Evolutionary conservation across 2,113 vertebrate genomes (phyloP).

Genomic region (Pseudopipra pipra): DNA sequence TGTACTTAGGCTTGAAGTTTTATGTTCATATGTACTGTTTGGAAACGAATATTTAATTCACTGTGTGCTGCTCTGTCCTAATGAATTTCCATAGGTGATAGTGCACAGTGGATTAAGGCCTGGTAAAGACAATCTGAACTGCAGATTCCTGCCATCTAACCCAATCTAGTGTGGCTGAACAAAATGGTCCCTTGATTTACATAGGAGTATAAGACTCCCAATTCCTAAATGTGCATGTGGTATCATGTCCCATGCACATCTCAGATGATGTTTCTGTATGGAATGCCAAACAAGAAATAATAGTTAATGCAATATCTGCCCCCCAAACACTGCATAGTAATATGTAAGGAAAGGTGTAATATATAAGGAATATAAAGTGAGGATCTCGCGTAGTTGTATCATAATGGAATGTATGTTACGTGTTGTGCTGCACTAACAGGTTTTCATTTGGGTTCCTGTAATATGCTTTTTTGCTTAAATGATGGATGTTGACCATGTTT

Average conservation of each 20-base stretch:
- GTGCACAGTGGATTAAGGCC: neutral
- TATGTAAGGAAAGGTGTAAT: neutral
- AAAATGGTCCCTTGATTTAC: neutral
- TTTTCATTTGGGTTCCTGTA: neutral
- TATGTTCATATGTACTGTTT: neutral
- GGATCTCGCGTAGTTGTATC: neutral
- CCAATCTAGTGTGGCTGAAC: neutral
- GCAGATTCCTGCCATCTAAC: neutral
- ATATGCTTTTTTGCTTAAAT: neutral
- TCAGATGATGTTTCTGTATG: neutral
- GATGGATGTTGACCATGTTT: neutral
- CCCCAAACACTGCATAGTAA: neutral
- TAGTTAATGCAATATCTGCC: neutral
- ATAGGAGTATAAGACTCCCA: neutral
- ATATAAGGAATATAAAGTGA: too few relatives aligned
- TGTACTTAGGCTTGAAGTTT: accelerated
- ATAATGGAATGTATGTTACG: neutral
- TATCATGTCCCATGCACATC: neutral
- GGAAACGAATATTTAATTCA: neutral
- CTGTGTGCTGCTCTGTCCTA: neutral
- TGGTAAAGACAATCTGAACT: neutral
- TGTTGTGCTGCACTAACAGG: neutral
- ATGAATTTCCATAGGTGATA: neutral
- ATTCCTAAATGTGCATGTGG: accelerated
- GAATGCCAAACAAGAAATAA: neutral